Evolutionary conservation across 2,797 vertebrate genomes (phyloP), one percentile per base, ranked within the genome.

Genomic region (Spinus olivaceus): DNA sequence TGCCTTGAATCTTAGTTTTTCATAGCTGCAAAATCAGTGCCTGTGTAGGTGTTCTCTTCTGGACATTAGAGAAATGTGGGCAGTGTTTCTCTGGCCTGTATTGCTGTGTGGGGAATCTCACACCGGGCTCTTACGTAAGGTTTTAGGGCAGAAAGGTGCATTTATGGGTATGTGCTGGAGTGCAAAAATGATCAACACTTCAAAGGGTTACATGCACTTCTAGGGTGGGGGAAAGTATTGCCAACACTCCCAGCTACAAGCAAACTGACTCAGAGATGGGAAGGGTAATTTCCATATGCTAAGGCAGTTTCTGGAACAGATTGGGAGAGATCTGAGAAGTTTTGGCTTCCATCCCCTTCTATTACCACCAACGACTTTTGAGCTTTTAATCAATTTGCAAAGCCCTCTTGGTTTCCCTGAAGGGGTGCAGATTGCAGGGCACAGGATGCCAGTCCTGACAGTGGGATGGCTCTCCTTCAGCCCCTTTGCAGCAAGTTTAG

Each of bases 221-320:
- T 60, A 71, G 21, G 54, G 46, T 37, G 35, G 86, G 41, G 59
- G 57, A 51, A 79, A 64, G 49, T 57, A 88, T 82, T 86, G 21
- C 64, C 66, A 88, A 90, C 56, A 56, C 51, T 81, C 67, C 65
- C 73, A 87, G 66, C 72, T 94, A 88, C 65, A 76, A 96, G 91
- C 59, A 90, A 92, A 96, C 57, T 93, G 78, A 90, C 78, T 93
- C 70, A 92, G 86, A 93, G 76, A 80, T 21, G 30, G 12, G 44
- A 90, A 94, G 56, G 64, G 53, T 92, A 88, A 93, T 92, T 95
- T 95, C 77, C 88, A 88, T 93, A 92, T 76, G 78, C 70, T 94
- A 77, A 86, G 83, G 74, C 9, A 1, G 24, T 39, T 93, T 93
- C 84, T 93, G 84, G 78, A 94, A 87, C 81, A 94, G 86, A 80